A percentile compares a stretch with the other conserved stretches of the same genome.
phyloP scores from a whole-genome alignment of 2,113 vertebrate species.

The Perccottus glenii region DNA sequence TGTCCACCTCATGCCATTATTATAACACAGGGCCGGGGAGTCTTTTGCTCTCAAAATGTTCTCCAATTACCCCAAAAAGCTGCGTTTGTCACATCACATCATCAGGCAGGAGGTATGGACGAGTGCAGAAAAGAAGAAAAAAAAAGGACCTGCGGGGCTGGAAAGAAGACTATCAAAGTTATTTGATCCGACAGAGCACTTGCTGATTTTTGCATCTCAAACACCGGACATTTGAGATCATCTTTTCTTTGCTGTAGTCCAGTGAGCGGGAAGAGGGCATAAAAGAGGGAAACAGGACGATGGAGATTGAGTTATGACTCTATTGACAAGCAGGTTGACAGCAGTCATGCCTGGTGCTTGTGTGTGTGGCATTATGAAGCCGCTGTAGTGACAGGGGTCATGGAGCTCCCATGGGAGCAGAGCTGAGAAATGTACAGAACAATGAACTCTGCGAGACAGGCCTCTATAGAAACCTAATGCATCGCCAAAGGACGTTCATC shows the following conservation, averaged over 20 bases:
- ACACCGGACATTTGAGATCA: conserved; percentile 71
- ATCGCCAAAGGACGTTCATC: conserved; percentile 52
- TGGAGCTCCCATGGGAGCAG: conserved; percentile 45
- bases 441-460: conserved; percentile 40
- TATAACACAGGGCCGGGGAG: conserved; percentile 15
- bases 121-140: conserved; percentile 3
- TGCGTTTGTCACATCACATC: conserved; percentile 55
- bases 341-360: conserved; percentile 40
- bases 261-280: conserved; percentile 29
- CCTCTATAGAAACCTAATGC: conserved; percentile 37
- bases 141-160: conserved; percentile 40
- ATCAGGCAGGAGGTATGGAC: conserved; percentile 13
- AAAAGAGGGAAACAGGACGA: conserved; percentile 32
- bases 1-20: conserved; percentile 51
- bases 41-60: conserved; percentile 51
- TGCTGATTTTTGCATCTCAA: conserved; percentile 66
- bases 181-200: conserved; percentile 57
- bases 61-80: conserved; percentile 68
- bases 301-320: conserved; percentile 39
- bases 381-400: conserved; percentile 30
- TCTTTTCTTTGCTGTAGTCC: conserved; percentile 34
- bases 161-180: conserved; percentile 50
- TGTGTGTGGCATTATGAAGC: conserved; percentile 14
- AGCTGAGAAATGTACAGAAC: conserved; percentile 41
- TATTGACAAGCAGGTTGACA: conserved; percentile 45